Evolutionary conservation across 1,140 invertebrate genomes (phyloP).

Genomic region (Drosophila truncata): DNA sequence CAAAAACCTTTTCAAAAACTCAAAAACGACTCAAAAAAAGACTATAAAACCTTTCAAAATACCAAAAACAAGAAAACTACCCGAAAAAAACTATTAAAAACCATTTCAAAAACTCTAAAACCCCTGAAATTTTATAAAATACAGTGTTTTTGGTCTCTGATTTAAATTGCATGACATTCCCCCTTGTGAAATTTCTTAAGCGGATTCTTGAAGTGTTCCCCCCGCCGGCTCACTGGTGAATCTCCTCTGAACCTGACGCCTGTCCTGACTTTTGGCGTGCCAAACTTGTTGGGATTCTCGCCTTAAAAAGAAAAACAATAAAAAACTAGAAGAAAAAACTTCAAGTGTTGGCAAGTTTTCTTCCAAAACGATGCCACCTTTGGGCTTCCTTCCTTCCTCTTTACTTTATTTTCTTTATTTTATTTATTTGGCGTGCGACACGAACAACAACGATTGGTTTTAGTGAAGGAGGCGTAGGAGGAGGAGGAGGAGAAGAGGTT

Average conservation of each 20-base stretch:
- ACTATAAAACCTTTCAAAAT: not conserved
- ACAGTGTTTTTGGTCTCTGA: not conserved
- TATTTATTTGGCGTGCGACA: conserved; percentile 59
- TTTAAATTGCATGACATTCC: not conserved
- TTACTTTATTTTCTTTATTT: conserved; percentile 18
- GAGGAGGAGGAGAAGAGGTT: not conserved
- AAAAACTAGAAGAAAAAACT: conserved; percentile 26
- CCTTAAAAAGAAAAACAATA: not conserved
- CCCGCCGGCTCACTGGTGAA: not conserved
- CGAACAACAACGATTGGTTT: conserved; percentile 49
- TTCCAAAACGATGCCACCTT: conserved; percentile 3
- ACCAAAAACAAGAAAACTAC: not conserved
- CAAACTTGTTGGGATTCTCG: conserved; percentile 31
- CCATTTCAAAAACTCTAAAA: too few relatives aligned
- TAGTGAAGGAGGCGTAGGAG: conserved; percentile 2
- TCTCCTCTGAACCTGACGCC: not conserved
- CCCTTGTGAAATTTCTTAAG: not conserved
- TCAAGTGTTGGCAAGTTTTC: conserved; percentile 60
- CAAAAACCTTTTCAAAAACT: too few relatives aligned
- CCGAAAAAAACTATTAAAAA: too few relatives aligned
- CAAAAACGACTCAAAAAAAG: not conserved
- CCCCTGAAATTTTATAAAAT: not conserved
- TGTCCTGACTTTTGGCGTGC: conserved; percentile 31
- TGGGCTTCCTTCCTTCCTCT: conserved; percentile 19
- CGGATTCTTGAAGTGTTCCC: not conserved